Conservation (phyloP, 1,140 invertebrate species). For the fruit fly (Drosophila melanogaster) region DNA sequence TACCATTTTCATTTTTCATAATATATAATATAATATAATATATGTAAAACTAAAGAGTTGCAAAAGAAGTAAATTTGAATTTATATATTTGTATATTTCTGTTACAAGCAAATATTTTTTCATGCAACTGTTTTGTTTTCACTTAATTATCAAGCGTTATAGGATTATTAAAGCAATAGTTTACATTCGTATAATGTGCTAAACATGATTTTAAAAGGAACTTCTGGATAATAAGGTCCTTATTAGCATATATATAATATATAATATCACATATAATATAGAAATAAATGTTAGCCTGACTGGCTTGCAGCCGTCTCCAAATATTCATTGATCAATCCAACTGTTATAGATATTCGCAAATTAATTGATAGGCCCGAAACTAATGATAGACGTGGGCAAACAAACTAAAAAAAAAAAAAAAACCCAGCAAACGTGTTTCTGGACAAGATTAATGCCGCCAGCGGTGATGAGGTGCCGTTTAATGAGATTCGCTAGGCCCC, state of each 20-base stretch:
- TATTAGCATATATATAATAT: no score
- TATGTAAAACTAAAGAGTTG: background rate
- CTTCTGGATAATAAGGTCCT: no score
- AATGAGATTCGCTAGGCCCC: conserved; percentile 55
- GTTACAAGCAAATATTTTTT: no score
- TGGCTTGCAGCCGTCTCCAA: no score
- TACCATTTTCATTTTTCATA: background rate
- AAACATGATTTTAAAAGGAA: no score
- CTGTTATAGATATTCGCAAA: conserved; percentile 65
- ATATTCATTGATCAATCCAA: conserved; percentile 29
- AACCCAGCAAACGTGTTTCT: conserved; percentile 51
- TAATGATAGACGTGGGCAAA: conserved; percentile 3
- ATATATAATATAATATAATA: background rate
- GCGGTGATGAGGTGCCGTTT: conserved; percentile 56
- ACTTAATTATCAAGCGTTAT: no score
- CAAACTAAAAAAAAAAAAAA: conserved; percentile 38
- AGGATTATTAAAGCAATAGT: no score
- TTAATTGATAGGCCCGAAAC: conserved; percentile 51
- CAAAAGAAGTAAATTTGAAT: background rate
- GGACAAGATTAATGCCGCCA: conserved; percentile 26
- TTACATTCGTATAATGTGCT: no score
- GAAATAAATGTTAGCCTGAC: no score
- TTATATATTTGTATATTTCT: no score
- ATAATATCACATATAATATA: no score
- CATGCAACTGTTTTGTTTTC: no score